Conservation (phyloP, 2,797 vertebrate genomes). For the Argya squamiceps region DNA sequence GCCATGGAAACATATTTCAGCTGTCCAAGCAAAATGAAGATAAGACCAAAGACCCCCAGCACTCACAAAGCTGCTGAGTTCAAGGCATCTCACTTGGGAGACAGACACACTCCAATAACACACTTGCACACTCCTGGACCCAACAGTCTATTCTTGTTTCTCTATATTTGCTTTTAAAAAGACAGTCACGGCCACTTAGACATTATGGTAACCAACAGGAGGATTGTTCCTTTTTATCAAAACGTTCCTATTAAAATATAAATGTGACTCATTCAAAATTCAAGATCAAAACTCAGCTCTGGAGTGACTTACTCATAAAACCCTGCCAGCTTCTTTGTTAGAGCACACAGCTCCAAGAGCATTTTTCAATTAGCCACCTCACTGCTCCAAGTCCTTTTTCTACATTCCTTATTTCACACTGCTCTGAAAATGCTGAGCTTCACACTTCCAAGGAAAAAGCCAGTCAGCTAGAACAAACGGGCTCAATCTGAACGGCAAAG, state of each 20-base stretch:
- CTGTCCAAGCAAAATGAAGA: neutral
- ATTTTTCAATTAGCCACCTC: conserved; percentile 70
- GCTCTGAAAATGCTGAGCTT: conserved; percentile 68
- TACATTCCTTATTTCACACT: conserved; percentile 61
- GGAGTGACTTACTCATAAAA: conserved; percentile 34
- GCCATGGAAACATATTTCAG: neutral
- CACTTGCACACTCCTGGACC: neutral
- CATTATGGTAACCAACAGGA: neutral
- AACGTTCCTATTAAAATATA: conserved; percentile 10
- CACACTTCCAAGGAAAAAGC: conserved; percentile 62
- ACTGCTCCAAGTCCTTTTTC: conserved; percentile 56
- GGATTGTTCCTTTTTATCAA: neutral
- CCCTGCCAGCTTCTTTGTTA: conserved; percentile 43
- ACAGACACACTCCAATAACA: neutral
- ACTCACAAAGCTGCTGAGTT: neutral
- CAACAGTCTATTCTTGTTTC: neutral
- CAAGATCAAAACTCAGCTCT: conserved; percentile 38
- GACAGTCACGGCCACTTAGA: conserved; percentile 22
- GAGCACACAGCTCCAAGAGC: conserved; percentile 18
- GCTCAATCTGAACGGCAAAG: conserved; percentile 14
- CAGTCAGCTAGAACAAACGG: conserved; percentile 66
- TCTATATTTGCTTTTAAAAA: neutral
- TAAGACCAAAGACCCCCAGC: neutral
- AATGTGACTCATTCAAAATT: conserved; percentile 23
- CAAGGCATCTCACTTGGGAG: neutral